A percentile compares a stretch with the other conserved stretches of the same genome.
Conservation (phyloP, 2,888 invertebrate genomes). For the Eulithis testata region DNA sequence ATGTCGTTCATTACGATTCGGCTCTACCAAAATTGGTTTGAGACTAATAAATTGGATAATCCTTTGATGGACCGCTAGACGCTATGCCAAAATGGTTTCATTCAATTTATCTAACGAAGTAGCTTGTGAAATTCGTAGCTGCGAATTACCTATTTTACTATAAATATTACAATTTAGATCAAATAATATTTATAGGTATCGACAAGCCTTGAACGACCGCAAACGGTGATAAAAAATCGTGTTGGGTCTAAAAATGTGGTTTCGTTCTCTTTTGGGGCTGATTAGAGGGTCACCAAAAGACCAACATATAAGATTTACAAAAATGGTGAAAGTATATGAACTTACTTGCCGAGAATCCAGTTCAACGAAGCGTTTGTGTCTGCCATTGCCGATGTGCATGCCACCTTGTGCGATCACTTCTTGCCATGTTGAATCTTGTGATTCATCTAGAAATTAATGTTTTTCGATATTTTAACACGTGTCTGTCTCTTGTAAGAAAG, state of each 20-base stretch:
- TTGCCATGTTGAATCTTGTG: slow-evolving; percentile 62
- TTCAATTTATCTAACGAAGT: not conserved
- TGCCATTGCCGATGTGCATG: slow-evolving; percentile 63
- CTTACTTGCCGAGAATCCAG: slow-evolving; percentile 63
- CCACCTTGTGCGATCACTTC: slow-evolving; percentile 61
- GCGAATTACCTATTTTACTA: not conserved
- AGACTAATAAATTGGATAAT: slow-evolving; percentile 10
- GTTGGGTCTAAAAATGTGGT: too few species aligned
- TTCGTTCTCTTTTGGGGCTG: too few species aligned
- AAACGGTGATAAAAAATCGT: too few species aligned
- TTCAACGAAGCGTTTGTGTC: slow-evolving; percentile 68
- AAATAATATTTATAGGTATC: too few species aligned
- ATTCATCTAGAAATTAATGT: slow-evolving; percentile 48
- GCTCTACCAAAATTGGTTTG: slow-evolving; percentile 6
- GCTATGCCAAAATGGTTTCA: not conserved
- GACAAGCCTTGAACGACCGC: too few species aligned
- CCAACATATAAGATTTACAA: too few species aligned
- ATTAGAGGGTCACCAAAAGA: too few species aligned
- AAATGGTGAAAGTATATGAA: too few species aligned
- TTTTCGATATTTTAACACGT: not conserved
- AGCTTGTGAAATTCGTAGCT: not conserved
- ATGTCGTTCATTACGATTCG: slow-evolving; percentile 2
- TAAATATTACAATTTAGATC: not conserved
- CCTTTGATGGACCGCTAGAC: slow-evolving; percentile 6
- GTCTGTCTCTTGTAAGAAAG: too few species aligned